Conservation (phyloP, 2,113 vertebrate genomes). For the Phylloscopus trochiloides region DNA sequence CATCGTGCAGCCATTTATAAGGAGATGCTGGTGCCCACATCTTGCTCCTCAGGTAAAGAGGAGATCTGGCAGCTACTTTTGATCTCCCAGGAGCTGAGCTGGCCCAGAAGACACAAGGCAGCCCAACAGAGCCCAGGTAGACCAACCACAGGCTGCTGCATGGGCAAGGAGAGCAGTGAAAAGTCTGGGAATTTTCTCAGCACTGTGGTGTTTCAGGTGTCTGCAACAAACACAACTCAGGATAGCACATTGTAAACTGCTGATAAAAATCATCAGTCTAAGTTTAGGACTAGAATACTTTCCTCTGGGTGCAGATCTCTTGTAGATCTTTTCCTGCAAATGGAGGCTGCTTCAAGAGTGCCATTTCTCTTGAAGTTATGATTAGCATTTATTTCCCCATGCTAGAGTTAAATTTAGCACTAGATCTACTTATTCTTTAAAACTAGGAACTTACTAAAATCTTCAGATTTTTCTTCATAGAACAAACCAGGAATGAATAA, state of each 20-base stretch:
- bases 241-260: background rate
- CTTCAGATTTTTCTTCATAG: background rate
- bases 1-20: background rate
- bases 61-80: background rate
- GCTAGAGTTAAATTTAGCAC: background rate
- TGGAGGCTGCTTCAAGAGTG: background rate
- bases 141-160: background rate
- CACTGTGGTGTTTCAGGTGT: background rate
- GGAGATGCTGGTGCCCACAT: background rate
- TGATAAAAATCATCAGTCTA: background rate
- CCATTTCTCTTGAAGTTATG: background rate
- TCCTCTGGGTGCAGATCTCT: background rate
- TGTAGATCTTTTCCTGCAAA: background rate
- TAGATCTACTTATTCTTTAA: background rate
- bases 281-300: background rate
- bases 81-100: background rate
- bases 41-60: background rate
- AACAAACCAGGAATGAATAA: background rate
- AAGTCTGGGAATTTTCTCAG: background rate
- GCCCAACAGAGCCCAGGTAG: background rate
- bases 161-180: background rate
- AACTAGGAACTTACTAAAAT: background rate
- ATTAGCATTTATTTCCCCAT: background rate
- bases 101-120: background rate
- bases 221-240: background rate